Evolutionary conservation across 2,113 vertebrate genomes (phyloP).

Genomic region (Hemiscyllium ocellatum): DNA sequence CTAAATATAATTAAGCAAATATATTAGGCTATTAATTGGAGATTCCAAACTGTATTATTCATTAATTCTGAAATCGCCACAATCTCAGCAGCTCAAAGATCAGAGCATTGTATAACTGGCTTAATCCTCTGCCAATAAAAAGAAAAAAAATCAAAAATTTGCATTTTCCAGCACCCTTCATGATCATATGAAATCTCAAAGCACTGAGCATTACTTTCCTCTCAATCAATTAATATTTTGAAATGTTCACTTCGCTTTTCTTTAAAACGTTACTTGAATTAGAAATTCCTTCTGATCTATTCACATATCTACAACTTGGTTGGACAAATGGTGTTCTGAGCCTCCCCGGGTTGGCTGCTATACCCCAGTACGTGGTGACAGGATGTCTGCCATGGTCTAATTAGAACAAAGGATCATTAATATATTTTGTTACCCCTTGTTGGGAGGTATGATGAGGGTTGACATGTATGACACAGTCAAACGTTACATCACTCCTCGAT

Average conservation of each 20-base stretch:
- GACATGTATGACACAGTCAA: constrained; percentile 26
- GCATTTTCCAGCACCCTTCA: neutral
- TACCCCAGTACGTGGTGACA: neutral
- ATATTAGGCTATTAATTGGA: neutral
- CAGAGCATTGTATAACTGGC: neutral
- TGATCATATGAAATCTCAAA: neutral
- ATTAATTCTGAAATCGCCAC: neutral
- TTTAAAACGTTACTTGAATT: neutral
- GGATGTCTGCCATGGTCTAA: constrained; percentile 34
- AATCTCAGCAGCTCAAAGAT: neutral
- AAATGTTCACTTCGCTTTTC: neutral
- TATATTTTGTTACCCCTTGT: constrained; percentile 7
- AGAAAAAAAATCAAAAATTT: neutral
- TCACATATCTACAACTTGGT: neutral
- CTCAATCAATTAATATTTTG: neutral
- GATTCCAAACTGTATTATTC: neutral
- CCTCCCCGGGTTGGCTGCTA: neutral
- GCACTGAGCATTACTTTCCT: neutral
- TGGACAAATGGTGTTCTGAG: constrained; percentile 4
- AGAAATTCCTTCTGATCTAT: neutral
- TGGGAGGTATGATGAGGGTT: constrained; percentile 25
- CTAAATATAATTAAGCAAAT: neutral
- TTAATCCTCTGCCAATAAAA: neutral
- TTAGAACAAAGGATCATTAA: constrained; percentile 12
- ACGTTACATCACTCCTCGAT: neutral